These are phyloP conservation scores for Drosophila hamatofila DNA, from an alignment of 2,888 invertebrate genomes.

Conservation along the genomic window DNA sequence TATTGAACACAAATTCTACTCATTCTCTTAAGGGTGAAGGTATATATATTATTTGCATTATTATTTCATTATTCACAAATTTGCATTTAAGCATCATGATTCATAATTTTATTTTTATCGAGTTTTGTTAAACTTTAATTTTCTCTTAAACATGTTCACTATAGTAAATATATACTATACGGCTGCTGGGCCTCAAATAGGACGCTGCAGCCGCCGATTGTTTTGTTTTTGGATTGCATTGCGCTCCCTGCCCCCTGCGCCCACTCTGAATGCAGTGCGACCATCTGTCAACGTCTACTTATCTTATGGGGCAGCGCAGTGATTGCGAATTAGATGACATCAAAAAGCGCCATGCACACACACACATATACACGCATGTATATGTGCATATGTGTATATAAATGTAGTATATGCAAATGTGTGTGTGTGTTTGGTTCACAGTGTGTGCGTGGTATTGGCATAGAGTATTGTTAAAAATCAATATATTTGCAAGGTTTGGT, in stretches of 20 bases:
- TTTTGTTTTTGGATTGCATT: constrained; percentile 7
- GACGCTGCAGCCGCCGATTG: constrained; percentile 30
- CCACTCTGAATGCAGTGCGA: constrained; percentile 3
- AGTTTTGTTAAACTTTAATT: background rate
- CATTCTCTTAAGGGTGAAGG: too few species aligned
- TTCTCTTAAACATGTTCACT: background rate
- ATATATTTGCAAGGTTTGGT: constrained; percentile 57
- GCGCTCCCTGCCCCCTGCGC: background rate
- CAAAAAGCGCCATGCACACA: constrained; percentile 12
- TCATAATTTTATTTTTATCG: background rate
- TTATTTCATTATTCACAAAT: background rate
- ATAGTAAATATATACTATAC: constrained; percentile 7
- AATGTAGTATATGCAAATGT: constrained; percentile 8
- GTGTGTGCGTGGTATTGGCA: constrained; percentile 40
- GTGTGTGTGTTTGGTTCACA: constrained; percentile 18
- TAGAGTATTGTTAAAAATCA: constrained; percentile 72
- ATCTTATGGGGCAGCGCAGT: constrained; percentile 3
- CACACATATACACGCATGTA: background rate
- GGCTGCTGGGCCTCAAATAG: background rate
- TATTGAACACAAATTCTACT: too few species aligned
- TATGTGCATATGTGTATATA: background rate
- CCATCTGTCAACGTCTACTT: constrained; percentile 20
- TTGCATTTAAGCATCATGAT: background rate
- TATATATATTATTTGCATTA: background rate
- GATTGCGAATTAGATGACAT: constrained; percentile 27